Base-by-base conservation (phyloP, 2,113 vertebrate genomes). In the Heliornis fulica region DNA sequence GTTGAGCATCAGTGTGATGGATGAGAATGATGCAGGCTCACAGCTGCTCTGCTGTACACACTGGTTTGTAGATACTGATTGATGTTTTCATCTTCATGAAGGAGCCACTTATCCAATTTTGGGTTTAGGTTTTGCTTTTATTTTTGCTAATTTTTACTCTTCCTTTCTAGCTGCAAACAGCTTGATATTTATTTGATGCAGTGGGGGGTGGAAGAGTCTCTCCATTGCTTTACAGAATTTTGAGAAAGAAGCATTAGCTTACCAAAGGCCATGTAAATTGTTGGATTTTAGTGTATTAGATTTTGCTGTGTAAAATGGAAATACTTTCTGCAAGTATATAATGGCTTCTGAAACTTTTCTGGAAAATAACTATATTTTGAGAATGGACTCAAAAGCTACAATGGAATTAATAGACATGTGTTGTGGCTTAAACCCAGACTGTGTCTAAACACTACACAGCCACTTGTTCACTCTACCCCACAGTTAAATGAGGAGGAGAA, bases 11-110 rank as follows among this genome's bases (percentile, higher is more conserved):
- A 79, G 3, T 87, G 90, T 87, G 78, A 32, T 74, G 60, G 65
- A 81, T 93, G 46, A 57, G 84, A 81, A 89, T 75, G 20, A 75
- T 75, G 87, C 32, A 75, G 74, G 31, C 60, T 94, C 60, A 81
- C 69, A 94, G 45, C 85, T 94, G 69, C 46, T 78, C 36, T 89
- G 50, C 85, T 90, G 69, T 75, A 79, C 34, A 41, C 31, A 21
- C 56, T 85, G 23, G 60, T 85, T 87, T 83, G 70, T 70, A 87
- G 64, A 82, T 93, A 74, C 46, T 74, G 60, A 91, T 84, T 84
- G 64, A 90, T 65, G 45, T 87, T 91, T 93, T 91, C 78, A 45
- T 84, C 82, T 41, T 87, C 90, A 92, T 50, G 78, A 91, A 78
- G n/a, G 50, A 94, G 77, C 71, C 29, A 36, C 72, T 87, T 93